Conservation (phyloP, 2,113 vertebrate genomes). For the Mixornis gularis region DNA sequence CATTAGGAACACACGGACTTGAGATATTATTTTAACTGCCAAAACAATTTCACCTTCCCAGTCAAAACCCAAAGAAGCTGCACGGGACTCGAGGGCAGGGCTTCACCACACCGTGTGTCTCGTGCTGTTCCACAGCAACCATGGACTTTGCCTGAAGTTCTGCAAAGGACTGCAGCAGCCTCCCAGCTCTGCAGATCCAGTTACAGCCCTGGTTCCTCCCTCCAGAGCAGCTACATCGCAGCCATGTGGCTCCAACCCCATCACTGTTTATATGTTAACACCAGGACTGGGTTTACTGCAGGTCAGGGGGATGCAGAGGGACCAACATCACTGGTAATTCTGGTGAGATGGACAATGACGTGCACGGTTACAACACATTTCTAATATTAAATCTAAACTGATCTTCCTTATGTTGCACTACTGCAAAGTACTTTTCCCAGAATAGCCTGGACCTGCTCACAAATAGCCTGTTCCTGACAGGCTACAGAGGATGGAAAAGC, state of each 20-base stretch:
- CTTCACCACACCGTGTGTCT: rapidly evolving
- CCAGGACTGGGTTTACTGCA: neutral
- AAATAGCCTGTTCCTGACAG: neutral
- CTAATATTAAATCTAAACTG: neutral
- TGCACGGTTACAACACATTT: neutral
- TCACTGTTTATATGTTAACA: neutral
- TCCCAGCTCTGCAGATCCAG: neutral
- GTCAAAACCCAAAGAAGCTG: rapidly evolving
- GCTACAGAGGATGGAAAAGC: neutral
- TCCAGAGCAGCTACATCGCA: neutral
- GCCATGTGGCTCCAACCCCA: neutral
- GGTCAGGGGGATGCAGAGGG: neutral
- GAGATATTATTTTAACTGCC: neutral
- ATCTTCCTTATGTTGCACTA: neutral
- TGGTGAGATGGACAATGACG: neutral
- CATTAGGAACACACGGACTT: neutral
- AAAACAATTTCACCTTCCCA: neutral
- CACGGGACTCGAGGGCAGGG: rapidly evolving
- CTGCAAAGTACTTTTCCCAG: neutral
- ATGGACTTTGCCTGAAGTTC: neutral
- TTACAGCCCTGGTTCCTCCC: neutral
- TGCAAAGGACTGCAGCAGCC: constrained; percentile 27
- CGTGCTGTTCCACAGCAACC: neutral
- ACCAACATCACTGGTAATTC: neutral
- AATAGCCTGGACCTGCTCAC: neutral